phyloP scores from a whole-genome alignment of 2,888 invertebrate genomes.

The Chrysotoxum bicinctum region DNA sequence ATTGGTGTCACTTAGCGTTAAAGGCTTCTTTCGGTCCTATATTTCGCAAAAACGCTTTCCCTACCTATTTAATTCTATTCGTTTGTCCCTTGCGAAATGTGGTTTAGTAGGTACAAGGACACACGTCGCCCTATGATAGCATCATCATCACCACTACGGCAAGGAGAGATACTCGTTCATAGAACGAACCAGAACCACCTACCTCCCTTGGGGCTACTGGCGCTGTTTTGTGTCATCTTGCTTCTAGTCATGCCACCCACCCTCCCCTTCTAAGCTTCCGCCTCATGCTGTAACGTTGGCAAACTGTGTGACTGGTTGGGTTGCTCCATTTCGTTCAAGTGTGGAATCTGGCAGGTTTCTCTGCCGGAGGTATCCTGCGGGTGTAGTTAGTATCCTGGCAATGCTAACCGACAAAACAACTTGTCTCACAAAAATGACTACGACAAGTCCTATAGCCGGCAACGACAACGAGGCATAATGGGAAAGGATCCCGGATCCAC shows the following conservation, averaged over 20 bases:
- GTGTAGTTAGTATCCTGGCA: constrained; percentile 67
- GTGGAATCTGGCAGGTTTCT: constrained; percentile 65
- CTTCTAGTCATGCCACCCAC: constrained; percentile 1
- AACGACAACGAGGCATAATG: constrained; percentile 49
- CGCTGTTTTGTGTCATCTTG: constrained; percentile 32
- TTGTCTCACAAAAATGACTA: constrained; percentile 67
- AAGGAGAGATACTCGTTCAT: neutral
- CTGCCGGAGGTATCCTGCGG: constrained; percentile 66
- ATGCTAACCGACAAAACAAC: constrained; percentile 70
- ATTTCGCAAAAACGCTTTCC: constrained; percentile 31
- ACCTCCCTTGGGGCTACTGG: constrained; percentile 24
- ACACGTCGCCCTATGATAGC: constrained; percentile 51
- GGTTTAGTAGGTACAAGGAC: constrained; percentile 69
- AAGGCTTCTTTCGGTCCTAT: constrained; percentile 4
- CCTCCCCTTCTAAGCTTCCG: neutral
- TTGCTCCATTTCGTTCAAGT: constrained; percentile 47
- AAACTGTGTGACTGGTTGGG: constrained; percentile 48
- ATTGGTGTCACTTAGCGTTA: constrained; percentile 37
- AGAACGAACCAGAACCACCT: neutral
- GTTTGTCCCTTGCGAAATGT: constrained; percentile 63
- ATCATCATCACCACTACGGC: constrained; percentile 35
- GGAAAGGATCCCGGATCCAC: constrained; percentile 31
- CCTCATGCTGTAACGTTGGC: constrained; percentile 39
- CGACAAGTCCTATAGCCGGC: constrained; percentile 53
- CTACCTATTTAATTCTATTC: constrained; percentile 61